Evolutionary conservation across 2,888 invertebrate species (phyloP), one percentile per base, ranked within the genome.

Genomic region (Escarpia spicata): DNA sequence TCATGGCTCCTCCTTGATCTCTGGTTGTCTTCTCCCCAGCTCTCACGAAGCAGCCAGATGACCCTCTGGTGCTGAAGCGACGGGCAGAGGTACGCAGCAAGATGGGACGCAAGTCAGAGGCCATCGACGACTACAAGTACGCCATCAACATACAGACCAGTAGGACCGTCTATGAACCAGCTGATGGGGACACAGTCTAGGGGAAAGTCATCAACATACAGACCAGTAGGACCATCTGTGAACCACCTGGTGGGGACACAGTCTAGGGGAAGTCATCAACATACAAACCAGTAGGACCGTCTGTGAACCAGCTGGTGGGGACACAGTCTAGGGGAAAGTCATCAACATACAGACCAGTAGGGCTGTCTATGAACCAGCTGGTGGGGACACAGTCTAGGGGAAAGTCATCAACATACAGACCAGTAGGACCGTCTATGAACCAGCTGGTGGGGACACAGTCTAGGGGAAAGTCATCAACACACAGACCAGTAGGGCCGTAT

Each of bases 51-150:
- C 95, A 96, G 91, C 96, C 96, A 9, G 96, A 96, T 94, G 96
- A 96, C 94, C 95, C 96, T 9, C 92, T 96, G 92, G 95, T 95
- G 91, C 93, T 95, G 92, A 96, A 96, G 93, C 93, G 96, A 44
- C 93, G 96, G 92, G 96, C 96, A 10, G 96, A 96, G 92, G 96
- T 95, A 1, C 94, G 95, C 2, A 96, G 96, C 4, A 96, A 96
- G 94, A 94, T 96, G 58, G 96, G 95, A 8, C 94, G 93, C 93
- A 95, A 94, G 89, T 94, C 95, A 8, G 94, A 95, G 31, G 96
- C 96, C 3, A 95, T 96, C 3, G 93, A 93, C 6, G 96, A 96
- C 94, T 96, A 96, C 94, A 95, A 94, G 94, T 94, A 94, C 75
- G 96, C 96, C 60, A 95, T 96, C 58, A 95, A 95, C 92, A 94